A percentile compares a stretch with the other conserved stretches of the same genome.
Conservation (phyloP, 2,888 invertebrate genomes). For the Vanessa cardui region DNA sequence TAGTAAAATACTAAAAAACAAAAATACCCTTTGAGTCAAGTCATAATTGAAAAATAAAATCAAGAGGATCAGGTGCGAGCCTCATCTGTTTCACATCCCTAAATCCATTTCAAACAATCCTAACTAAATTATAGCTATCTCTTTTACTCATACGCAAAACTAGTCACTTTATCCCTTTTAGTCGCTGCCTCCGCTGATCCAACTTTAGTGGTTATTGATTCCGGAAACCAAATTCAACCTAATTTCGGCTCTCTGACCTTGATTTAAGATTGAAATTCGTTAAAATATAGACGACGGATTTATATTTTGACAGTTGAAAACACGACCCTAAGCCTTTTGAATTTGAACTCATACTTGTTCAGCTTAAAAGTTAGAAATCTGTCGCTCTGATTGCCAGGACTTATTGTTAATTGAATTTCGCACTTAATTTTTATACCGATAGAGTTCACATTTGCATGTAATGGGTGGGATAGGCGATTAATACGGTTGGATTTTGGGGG, state of each 20-base stretch:
- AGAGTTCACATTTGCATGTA: slow-evolving; percentile 65
- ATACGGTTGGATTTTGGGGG: slow-evolving; percentile 83
- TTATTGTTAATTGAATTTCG: slow-evolving; percentile 44
- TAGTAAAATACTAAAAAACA: slow-evolving; percentile 30
- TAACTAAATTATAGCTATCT: slow-evolving; percentile 53
- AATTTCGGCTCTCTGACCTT: slow-evolving; percentile 51
- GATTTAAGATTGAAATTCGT: slow-evolving; percentile 47
- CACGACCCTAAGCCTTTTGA: slow-evolving; percentile 66
- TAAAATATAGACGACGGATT: slow-evolving; percentile 41
- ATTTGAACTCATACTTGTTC: slow-evolving; percentile 72
- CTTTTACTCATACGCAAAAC: slow-evolving; percentile 51
- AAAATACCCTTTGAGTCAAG: slow-evolving; percentile 45
- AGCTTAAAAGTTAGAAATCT: slow-evolving; percentile 73
- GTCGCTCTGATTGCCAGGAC: slow-evolving; percentile 44
- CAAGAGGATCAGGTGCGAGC: slow-evolving; percentile 73
- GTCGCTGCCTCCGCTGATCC: slow-evolving; percentile 64
- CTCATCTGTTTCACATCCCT: slow-evolving; percentile 66
- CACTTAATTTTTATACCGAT: slow-evolving; percentile 46
- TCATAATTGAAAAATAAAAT: slow-evolving; percentile 75
- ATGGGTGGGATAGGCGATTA: slow-evolving; percentile 77
- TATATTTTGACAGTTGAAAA: slow-evolving; percentile 57
- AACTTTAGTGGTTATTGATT: slow-evolving; percentile 78
- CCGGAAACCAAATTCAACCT: slow-evolving; percentile 47
- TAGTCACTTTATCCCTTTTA: slow-evolving; percentile 55
- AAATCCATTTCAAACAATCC: slow-evolving; percentile 57